Evolutionary conservation across 2,888 invertebrate genomes (phyloP), one percentile per base, ranked within the genome.

Genomic region (Poecilus cupreus): DNA sequence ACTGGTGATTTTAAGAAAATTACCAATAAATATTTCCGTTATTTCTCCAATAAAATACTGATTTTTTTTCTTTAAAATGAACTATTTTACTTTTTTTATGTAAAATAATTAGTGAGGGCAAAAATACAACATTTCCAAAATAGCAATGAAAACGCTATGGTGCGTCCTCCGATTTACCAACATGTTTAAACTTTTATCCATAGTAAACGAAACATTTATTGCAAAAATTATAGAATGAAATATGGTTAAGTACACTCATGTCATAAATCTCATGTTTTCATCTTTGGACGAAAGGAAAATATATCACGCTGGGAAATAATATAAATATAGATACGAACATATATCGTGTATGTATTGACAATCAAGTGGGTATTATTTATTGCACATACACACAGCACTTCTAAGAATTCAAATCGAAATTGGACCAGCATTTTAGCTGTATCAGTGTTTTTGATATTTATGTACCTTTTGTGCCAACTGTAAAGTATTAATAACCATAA

Each of bases 361-460:
- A 60, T 60, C 60, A 60, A 60, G 60, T 60, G 60, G 60, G 26
- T 60, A 10, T 60, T 24, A 60, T 60, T 60, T 60, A 60, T 60
- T 60, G 26, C 60, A 13, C 26, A 13, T 60, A 60, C 24, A 20
- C 54, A 32, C 13, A 24, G 13, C 43, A 43, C 43, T 60, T 60
- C 60, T 24, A 26, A 60, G 60, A 60, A 60, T 22, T n/a, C 24
- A 24, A 60, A 60, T 24, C 60, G 24, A 24, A 60, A 60, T 60
- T n/a, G 11, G 1, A 60, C 60, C 26, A 60, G 60, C 22, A n/a
- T 60, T 26, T 60, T 60, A 60, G n/a, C n/a, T 60, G 26, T 60
- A 54, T 54, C 54, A 60, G 60, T 60, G n/a, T 24, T n/a, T 32
- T 6, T 26, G 26, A 22, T 60, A 26, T 60, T 60, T 60, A 60